These are phyloP conservation scores for Altica lythri DNA, from an alignment of 2,888 invertebrate species.

Conservation along the genomic window DNA sequence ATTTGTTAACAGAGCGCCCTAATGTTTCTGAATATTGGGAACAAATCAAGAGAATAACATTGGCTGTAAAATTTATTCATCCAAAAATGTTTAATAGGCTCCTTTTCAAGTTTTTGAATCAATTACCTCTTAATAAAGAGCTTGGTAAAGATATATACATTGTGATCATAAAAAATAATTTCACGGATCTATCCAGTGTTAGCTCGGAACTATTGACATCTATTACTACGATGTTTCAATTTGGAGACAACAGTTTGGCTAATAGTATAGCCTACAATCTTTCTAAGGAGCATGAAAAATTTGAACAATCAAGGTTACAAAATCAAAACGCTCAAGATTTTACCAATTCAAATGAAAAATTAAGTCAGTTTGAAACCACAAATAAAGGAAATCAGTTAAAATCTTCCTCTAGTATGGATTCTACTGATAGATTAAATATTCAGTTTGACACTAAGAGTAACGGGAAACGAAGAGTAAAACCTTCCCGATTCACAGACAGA, in stretches of 20 bases:
- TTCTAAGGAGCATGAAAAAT: constrained; percentile 17
- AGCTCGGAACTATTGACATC: constrained; percentile 10
- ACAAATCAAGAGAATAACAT: constrained; percentile 30
- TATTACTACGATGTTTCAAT: constrained; percentile 20
- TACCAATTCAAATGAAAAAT: too few species aligned
- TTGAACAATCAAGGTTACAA: constrained; percentile 20
- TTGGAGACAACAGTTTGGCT: constrained; percentile 6
- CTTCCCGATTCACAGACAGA: too few species aligned
- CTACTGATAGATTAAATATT: too few species aligned
- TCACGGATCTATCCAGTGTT: constrained; percentile 25
- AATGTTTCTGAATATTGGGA: constrained; percentile 33
- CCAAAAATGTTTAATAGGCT: too few species aligned
- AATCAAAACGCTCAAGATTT: too few species aligned
- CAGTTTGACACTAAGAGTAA: too few species aligned
- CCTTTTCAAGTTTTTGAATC: too few species aligned
- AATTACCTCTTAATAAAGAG: constrained; percentile 22
- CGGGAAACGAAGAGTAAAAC: too few species aligned
- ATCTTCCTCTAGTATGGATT: too few species aligned
- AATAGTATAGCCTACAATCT: constrained; percentile 17
- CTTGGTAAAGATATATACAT: constrained; percentile 33
- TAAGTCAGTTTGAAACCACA: too few species aligned
- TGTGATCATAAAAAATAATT: constrained; percentile 28
- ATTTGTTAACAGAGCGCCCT: constrained; percentile 20
- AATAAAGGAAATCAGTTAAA: too few species aligned
- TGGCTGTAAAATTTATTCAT: too few species aligned